Base-by-base conservation (phyloP, 2,113 vertebrate genomes). In the Channa maculata region DNA sequence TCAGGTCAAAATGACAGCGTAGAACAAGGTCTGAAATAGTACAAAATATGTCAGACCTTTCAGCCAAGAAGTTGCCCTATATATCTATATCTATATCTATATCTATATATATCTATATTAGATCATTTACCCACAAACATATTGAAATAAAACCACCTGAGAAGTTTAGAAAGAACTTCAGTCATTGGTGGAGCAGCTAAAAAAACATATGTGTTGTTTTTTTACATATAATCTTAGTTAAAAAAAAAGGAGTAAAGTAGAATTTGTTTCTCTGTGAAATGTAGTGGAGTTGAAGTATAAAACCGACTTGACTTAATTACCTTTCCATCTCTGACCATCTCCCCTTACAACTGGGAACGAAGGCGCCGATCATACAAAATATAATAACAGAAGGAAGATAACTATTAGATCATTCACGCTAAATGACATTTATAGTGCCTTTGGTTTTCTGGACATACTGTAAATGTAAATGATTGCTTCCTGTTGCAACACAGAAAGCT, bases 401-500 rank as follows among this genome's bases (percentile, higher is more conserved):
- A 24, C 24, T 68, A 24, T 24, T 24, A 24, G 24, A 24, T 24
- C 24, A 24, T 24, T 73, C 14, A 34, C 48, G 50, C 52, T 70
- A 68, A 52, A 71, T 52, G 61, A 78, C 58, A 33, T 65, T 79
- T 60, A 67, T 63, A 83, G 63, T 57, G 71, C 64, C 68, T 66
- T 57, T 65, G 61, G 33, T 61, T 85, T 81, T 62, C 65, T 78
- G 51, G 79, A 76, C 65, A 39, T 55, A 24, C 49, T 24, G 24
- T 24, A 24, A 24, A 72, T 83, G 3, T 53, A 78, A 83, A 64
- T 11, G 73, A 66, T 38, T 57, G 71, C 75, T 85, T 88, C 86
- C 83, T 77, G 77, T 64, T 80, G 79, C 71, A 63, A 52, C 72
- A 48, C 65, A 79, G 79, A 78, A 64, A 78, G 79, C 79, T 6